Evolutionary conservation across 1,140 invertebrate genomes (phyloP), one percentile per base, ranked within the genome.

Genomic region (Ostrea denselamellosa): DNA sequence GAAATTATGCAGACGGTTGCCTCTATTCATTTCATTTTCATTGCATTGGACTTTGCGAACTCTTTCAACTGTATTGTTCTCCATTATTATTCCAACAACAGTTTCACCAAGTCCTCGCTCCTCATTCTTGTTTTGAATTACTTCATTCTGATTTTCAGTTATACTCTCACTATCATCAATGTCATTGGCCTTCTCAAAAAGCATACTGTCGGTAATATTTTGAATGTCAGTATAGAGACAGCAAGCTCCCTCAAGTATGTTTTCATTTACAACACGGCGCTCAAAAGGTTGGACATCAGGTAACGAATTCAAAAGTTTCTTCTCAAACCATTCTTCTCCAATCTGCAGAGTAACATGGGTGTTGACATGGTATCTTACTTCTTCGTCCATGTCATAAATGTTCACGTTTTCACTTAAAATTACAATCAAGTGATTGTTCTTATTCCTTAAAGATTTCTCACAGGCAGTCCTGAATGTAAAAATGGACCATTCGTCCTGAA

Each of bases 401-500:
- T 90, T 87, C 8, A 88, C 65, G 7, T 87, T 88, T 28, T 90
- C 85, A 28, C 82, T 85, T 5, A 88, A 19, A 22, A 92, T 53
- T 22, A 91, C 89, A 17, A 91, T 86, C 53, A 92, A 85, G 22
- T 91, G 89, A 68, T 91, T 91, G 77, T 85, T 88, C 65, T 88
- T 89, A 22, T 90, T 68, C 71, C 90, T 85, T 14, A 91, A 62
- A 14, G 91, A 90, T 56, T 90, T 90, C 58, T 93, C 90, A 81
- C 68, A 89, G 0, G 91, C 90, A n/a, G 90, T 83, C 62, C 91
- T 68, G 77, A 93, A 91, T 28, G 90, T 90, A 81, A 93, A 93
- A 9, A 91, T 68, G 12, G 91, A 90, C 92, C 92, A 93, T 52
- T 93, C 92, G 25, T 92, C 89, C 7, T 86, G 65, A 0, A 88